Conservation (phyloP, 2,888 invertebrate genomes). For the Apamea crenata region DNA sequence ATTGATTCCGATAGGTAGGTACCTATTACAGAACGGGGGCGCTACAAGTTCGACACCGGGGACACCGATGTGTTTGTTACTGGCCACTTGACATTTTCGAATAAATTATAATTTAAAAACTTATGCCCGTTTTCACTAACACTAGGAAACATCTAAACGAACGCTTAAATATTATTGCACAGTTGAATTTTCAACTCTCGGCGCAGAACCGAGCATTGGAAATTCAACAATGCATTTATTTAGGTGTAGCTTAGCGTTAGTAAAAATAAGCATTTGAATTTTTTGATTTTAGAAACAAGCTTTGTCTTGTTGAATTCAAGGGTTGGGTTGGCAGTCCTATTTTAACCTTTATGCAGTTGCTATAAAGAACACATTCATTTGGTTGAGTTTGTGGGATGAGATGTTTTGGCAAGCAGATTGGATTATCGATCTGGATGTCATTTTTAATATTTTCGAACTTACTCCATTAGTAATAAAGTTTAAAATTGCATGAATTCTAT, state of each 20-base stretch:
- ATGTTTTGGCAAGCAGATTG: slow-evolving; percentile 26
- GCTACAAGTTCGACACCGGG: not conserved
- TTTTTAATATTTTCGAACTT: slow-evolving; percentile 31
- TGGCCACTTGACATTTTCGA: slow-evolving; percentile 36
- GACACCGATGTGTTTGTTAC: not conserved
- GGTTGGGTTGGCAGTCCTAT: not conserved
- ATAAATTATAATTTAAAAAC: slow-evolving; percentile 33
- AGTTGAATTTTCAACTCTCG: not conserved
- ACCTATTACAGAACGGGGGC: not conserved
- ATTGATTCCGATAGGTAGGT: not conserved
- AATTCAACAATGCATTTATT: not conserved
- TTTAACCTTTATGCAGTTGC: not conserved
- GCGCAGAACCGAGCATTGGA: not conserved
- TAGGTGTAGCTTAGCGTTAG: not conserved
- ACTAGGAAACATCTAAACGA: not conserved
- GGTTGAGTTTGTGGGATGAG: slow-evolving; percentile 4
- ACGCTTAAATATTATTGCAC: not conserved
- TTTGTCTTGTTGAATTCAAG: slow-evolving; percentile 11
- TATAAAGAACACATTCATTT: slow-evolving; percentile 34
- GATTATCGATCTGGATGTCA: slow-evolving; percentile 44
- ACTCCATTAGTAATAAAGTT: rapidly evolving
- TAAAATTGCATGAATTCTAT: slow-evolving; percentile 14
- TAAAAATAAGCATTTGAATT: slow-evolving; percentile 1
- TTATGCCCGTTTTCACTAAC: not conserved
- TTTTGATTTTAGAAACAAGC: slow-evolving; percentile 27